phyloP scores from a whole-genome alignment of 2,797 vertebrate genomes.

The Cuculus canorus region DNA sequence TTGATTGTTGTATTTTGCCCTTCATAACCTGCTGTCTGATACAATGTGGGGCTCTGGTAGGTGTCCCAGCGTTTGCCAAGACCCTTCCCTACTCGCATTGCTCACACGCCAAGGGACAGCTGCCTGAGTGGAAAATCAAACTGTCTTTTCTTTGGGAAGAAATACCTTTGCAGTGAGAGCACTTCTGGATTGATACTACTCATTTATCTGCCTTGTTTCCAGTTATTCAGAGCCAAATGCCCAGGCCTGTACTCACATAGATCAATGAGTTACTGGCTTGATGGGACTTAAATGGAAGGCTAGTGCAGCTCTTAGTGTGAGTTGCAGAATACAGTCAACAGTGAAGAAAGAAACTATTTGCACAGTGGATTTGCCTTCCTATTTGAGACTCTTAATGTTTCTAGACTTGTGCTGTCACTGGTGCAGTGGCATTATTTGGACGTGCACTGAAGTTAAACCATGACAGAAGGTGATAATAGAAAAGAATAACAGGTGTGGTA shows the following conservation, averaged over 20 bases:
- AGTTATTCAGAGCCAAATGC: not conserved
- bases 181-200: not conserved
- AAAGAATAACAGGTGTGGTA: not conserved
- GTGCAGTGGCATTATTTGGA: not conserved
- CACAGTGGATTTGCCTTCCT: not conserved
- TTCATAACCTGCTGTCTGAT: not conserved
- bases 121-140: not conserved
- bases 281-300: not conserved
- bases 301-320: not conserved
- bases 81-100: not conserved
- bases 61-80: fast-evolving
- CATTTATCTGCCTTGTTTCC: not conserved
- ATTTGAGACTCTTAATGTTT: not conserved
- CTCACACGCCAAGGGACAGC: not conserved
- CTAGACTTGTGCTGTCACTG: not conserved
- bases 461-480: not conserved
- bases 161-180: not conserved
- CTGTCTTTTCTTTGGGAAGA: not conserved
- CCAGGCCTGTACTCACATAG: fast-evolving
- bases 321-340: not conserved
- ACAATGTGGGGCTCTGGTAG: not conserved
- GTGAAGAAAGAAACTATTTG: not conserved
- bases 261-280: not conserved
- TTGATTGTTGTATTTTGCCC: not conserved
- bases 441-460: not conserved